phyloP scores from a whole-genome alignment of 2,113 vertebrate species.

The Entelurus aequoreus region DNA sequence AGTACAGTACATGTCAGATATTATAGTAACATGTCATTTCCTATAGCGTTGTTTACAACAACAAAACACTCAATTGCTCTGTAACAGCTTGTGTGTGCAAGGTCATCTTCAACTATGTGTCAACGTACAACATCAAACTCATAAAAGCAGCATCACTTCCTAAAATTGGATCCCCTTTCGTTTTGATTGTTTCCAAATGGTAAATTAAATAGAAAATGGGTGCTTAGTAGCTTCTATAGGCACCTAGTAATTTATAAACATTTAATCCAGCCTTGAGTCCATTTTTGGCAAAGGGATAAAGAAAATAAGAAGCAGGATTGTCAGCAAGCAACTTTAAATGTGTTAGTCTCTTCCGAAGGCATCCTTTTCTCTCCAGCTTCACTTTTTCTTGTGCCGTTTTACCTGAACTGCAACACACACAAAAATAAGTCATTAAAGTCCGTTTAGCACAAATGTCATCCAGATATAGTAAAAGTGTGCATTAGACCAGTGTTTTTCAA shows the following conservation, averaged over 20 bases:
- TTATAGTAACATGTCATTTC: slow-evolving; percentile 21
- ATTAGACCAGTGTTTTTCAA: too few species aligned
- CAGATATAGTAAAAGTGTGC: too few species aligned
- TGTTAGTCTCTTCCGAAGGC: background rate
- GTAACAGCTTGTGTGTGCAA: slow-evolving; percentile 21
- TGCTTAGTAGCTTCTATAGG: background rate
- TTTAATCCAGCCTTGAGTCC: slow-evolving; percentile 23
- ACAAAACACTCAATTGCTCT: slow-evolving; percentile 2
- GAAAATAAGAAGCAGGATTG: slow-evolving; percentile 24
- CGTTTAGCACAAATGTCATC: too few species aligned
- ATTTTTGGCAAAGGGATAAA: slow-evolving; percentile 51
- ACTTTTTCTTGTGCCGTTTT: slow-evolving; percentile 4
- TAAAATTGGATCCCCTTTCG: slow-evolving; percentile 13
- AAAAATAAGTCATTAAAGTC: background rate
- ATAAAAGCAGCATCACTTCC: slow-evolving; percentile 27
- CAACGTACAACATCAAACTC: background rate
- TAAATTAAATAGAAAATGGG: slow-evolving; percentile 11
- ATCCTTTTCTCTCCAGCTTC: background rate
- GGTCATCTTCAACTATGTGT: slow-evolving; percentile 15
- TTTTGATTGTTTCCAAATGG: slow-evolving; percentile 28
- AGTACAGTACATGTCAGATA: slow-evolving; percentile 31
- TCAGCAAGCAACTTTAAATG: slow-evolving; percentile 43
- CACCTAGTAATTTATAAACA: slow-evolving; percentile 13
- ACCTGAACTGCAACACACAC: slow-evolving; percentile 58
- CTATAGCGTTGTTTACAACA: background rate